phyloP scores from a whole-genome alignment of 2,888 invertebrate genomes.

The Eupithecia exiguata region DNA sequence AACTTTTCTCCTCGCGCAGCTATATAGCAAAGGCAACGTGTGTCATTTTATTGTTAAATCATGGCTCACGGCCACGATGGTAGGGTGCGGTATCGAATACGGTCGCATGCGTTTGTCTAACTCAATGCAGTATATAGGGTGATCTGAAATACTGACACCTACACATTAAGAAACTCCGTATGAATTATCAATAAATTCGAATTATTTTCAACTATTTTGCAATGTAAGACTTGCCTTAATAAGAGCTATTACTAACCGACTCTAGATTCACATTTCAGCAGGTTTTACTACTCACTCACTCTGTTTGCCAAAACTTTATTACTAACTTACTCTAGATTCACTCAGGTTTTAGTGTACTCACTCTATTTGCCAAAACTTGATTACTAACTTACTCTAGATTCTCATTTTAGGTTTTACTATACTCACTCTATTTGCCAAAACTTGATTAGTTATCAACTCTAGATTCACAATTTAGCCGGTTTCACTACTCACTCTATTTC shows the following conservation, averaged over 20 bases:
- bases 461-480: too few relatives aligned
- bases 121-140: background rate
- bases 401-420: too few relatives aligned
- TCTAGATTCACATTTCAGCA: too few relatives aligned
- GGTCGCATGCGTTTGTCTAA: background rate
- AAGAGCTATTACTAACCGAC: background rate
- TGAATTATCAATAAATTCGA: background rate
- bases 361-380: too few relatives aligned
- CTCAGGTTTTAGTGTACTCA: too few relatives aligned
- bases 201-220: background rate
- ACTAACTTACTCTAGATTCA: too few relatives aligned
- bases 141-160: background rate
- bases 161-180: background rate
- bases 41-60: conserved; percentile 3
- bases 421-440: too few relatives aligned
- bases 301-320: too few relatives aligned
- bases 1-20: background rate
- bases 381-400: too few relatives aligned
- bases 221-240: background rate
- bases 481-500: too few relatives aligned
- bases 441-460: too few relatives aligned
- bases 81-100: background rate
- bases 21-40: background rate
- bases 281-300: too few relatives aligned
- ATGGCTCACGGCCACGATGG: background rate